Evolutionary conservation across 2,888 invertebrate species (phyloP).

Genomic region (Melieria omissa): DNA sequence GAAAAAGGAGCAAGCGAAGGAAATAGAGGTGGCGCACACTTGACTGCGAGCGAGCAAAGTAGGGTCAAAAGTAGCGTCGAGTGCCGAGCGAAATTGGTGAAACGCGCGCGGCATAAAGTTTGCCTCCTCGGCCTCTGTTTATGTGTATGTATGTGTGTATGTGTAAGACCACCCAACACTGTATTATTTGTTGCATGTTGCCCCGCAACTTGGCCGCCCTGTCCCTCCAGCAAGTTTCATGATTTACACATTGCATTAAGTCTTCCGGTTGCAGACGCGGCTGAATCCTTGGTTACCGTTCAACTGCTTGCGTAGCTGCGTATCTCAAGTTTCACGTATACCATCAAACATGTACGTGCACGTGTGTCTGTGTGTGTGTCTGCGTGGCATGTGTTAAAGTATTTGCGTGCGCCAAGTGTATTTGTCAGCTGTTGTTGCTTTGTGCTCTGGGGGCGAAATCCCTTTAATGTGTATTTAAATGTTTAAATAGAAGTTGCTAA

Average conservation of each 20-base stretch:
- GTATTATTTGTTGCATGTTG: too few species aligned
- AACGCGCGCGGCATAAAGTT: too few species aligned
- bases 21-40: background rate
- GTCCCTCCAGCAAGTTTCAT: too few species aligned
- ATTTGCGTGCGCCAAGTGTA: conserved; percentile 23
- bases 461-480: conserved; percentile 36
- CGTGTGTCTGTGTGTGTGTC: background rate
- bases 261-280: background rate
- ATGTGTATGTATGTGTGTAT: background rate
- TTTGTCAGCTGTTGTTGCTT: conserved; percentile 16
- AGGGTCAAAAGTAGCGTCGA: background rate
- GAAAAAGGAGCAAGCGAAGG: background rate
- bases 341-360: background rate
- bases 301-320: conserved; percentile 1
- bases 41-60: background rate
- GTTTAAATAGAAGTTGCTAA: conserved; percentile 29
- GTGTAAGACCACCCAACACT: background rate
- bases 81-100: background rate
- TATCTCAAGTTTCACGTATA: background rate
- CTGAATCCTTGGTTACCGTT: conserved; percentile 4
- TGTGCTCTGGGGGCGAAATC: conserved; percentile 30
- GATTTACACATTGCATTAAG: background rate
- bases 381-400: background rate
- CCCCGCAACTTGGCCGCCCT: background rate
- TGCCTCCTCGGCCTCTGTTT: too few species aligned